phyloP scores from a whole-genome alignment of 2,888 invertebrate genomes.

The Cecidostiba fungosa region DNA sequence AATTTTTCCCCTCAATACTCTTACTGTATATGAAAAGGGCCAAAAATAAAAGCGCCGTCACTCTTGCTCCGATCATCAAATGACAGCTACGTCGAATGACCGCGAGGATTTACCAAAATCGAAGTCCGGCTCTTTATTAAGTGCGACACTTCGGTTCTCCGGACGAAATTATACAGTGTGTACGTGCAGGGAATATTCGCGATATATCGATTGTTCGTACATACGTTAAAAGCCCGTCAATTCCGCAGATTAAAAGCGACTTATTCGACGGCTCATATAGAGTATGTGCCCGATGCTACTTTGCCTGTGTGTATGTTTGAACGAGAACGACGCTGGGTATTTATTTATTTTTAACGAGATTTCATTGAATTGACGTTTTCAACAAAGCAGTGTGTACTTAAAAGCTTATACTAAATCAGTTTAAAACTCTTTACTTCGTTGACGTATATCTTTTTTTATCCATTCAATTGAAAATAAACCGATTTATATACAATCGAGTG shows the following conservation, averaged over 20 bases:
- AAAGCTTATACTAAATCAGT: constrained; percentile 1
- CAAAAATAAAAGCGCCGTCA: not conserved
- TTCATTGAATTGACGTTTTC: constrained; percentile 7
- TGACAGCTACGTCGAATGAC: constrained; percentile 16
- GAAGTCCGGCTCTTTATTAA: constrained; percentile 24
- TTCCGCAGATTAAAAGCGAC: constrained; percentile 43
- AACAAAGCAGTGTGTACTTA: not conserved
- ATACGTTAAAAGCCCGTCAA: constrained; percentile 56
- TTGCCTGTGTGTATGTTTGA: not conserved
- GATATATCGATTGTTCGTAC: constrained; percentile 46
- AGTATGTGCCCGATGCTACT: not conserved
- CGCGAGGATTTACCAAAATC: not conserved
- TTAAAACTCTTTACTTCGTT: not conserved
- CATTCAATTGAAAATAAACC: not conserved
- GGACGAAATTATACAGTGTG: constrained; percentile 55
- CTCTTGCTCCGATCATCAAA: not conserved
- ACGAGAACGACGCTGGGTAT: not conserved
- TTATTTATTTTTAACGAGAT: constrained; percentile 49
- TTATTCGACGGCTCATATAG: not conserved
- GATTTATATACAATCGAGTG: not conserved
- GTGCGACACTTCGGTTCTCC: constrained; percentile 27
- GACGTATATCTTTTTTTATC: not conserved
- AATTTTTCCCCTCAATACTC: not conserved
- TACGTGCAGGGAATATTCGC: constrained; percentile 4
- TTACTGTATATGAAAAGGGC: not conserved